phyloP scores from a whole-genome alignment of 2,797 vertebrate species.

The Mycteria americana region DNA sequence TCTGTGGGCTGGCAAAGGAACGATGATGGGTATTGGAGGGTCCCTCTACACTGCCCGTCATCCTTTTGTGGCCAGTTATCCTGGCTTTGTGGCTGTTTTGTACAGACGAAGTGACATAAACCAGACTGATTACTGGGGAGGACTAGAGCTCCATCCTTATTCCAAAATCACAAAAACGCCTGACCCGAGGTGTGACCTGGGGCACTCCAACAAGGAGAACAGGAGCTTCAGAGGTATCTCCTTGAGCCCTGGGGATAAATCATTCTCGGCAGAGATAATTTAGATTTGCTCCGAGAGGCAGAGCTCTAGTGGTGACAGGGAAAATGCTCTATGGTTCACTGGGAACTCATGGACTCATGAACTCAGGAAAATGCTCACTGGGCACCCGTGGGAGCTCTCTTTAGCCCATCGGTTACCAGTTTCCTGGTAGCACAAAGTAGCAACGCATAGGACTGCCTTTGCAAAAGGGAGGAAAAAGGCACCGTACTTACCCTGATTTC shows the following conservation, averaged over 20 bases:
- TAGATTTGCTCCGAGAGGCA: neutral
- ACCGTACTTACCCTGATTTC: neutral
- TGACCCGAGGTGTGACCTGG: fast-evolving
- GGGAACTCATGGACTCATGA: neutral
- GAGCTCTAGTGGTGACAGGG: neutral
- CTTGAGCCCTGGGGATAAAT: neutral
- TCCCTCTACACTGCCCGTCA: neutral
- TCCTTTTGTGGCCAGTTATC: neutral
- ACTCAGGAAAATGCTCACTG: neutral
- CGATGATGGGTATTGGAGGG: neutral
- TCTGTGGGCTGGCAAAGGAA: neutral
- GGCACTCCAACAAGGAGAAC: neutral
- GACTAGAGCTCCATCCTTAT: neutral
- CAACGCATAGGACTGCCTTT: neutral
- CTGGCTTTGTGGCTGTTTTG: neutral
- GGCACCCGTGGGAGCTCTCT: neutral
- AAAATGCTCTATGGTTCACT: neutral
- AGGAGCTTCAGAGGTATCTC: neutral
- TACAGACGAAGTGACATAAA: neutral
- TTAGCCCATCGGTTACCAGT: neutral
- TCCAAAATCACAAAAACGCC: neutral
- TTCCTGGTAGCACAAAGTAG: neutral
- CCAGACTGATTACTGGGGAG: neutral
- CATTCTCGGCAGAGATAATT: neutral
- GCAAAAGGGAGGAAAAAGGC: neutral